These are phyloP conservation scores for Paradoxurus hermaphroditus DNA, from an alignment of 2,113 vertebrate genomes.

Conservation along the genomic window DNA sequence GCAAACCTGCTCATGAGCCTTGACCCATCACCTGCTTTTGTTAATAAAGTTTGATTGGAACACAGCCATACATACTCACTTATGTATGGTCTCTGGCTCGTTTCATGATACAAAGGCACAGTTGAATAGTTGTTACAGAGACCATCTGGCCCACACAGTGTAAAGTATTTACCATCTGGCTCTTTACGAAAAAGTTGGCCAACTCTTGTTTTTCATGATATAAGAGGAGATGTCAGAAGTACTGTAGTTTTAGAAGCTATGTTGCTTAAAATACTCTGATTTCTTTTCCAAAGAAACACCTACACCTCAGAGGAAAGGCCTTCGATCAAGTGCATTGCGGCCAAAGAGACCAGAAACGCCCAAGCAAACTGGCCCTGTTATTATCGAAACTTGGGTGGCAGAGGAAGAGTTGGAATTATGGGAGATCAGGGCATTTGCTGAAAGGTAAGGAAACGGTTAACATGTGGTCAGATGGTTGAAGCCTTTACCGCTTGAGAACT, in stretches of 20 bases:
- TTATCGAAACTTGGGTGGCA: conserved; percentile 98
- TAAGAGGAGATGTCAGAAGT: neutral
- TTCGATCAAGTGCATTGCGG: conserved; percentile 94
- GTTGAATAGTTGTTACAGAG: neutral
- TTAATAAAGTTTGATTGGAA: neutral
- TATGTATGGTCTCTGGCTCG: neutral
- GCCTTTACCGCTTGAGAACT: neutral
- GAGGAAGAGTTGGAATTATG: conserved; percentile 98
- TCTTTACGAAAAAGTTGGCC: conserved; percentile 37
- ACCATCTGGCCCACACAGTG: neutral
- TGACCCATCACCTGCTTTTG: neutral
- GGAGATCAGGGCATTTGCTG: conserved; percentile 99
- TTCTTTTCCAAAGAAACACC: conserved; percentile 91
- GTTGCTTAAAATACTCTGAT: conserved; percentile 66
- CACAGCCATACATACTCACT: neutral
- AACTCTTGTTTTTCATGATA: conserved; percentile 7
- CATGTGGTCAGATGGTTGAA: neutral
- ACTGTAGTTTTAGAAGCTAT: conserved; percentile 2
- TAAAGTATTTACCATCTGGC: conserved; percentile 32
- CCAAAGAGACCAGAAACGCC: conserved; percentile 97
- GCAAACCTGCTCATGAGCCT: neutral
- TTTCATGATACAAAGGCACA: neutral
- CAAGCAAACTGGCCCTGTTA: conserved; percentile 97
- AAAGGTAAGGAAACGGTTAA: conserved; percentile 87
- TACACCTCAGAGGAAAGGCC: conserved; percentile 94